phyloP scores from a whole-genome alignment of 1,140 invertebrate species.

The Drosophila orosa region DNA sequence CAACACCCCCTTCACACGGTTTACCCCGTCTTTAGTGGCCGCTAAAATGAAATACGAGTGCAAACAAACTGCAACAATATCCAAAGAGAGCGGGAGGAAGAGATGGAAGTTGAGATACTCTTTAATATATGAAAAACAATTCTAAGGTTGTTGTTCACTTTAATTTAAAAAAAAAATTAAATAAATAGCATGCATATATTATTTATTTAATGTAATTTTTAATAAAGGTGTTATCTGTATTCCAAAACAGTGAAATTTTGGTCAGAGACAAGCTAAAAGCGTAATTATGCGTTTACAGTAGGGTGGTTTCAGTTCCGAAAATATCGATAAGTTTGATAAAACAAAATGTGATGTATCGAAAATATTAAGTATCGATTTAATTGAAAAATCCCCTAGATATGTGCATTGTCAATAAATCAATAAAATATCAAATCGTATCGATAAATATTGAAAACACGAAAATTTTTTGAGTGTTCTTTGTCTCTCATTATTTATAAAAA shows the following conservation, averaged over 20 bases:
- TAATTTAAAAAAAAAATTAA: too few species aligned
- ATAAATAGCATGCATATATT: too few species aligned
- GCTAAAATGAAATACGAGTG: conserved; percentile 71
- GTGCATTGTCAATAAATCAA: too few species aligned
- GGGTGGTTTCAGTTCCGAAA: not conserved
- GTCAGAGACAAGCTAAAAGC: fast-evolving
- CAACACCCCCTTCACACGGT: conserved; percentile 7
- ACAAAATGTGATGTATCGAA: not conserved
- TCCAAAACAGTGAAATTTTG: not conserved
- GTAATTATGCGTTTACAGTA: not conserved
- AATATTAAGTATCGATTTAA: too few species aligned
- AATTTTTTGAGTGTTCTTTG: too few species aligned
- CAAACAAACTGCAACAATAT: conserved; percentile 62
- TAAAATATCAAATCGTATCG: too few species aligned
- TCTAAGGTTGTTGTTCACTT: too few species aligned
- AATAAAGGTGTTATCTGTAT: too few species aligned
- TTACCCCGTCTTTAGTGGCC: conserved; percentile 28
- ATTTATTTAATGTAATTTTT: too few species aligned
- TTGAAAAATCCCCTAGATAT: too few species aligned
- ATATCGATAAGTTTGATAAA: not conserved
- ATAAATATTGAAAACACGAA: too few species aligned
- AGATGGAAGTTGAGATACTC: conserved; percentile 15
- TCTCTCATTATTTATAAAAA: not conserved
- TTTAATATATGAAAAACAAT: too few species aligned
- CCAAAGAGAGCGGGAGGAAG: not conserved